Percentiles rank a stretch among this genome's conserved stretches.
Evolutionary conservation across 2,888 invertebrate genomes (phyloP).

Genomic region (Drosophila suboccidentalis): DNA sequence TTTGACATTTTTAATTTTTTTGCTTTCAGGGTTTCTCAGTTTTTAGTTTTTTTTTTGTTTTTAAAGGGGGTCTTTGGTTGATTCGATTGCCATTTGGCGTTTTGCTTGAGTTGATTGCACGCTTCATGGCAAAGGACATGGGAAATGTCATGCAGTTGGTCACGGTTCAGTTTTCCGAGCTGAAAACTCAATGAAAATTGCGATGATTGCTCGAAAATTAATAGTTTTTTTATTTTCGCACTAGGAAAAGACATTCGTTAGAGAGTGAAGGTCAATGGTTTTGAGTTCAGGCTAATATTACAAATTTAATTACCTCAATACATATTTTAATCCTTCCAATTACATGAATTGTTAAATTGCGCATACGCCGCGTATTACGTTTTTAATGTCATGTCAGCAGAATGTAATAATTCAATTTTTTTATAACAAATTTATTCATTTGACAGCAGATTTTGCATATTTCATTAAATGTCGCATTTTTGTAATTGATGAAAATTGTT

Average conservation of each 20-base stretch:
- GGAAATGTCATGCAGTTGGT: slow-evolving; percentile 37
- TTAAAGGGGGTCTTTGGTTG: slow-evolving; percentile 6
- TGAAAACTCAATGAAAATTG: slow-evolving; percentile 31
- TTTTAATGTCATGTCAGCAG: neutral
- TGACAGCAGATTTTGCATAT: slow-evolving; percentile 18
- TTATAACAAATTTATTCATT: neutral
- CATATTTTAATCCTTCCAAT: neutral
- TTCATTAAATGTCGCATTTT: neutral
- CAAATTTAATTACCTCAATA: neutral
- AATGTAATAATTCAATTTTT: slow-evolving; percentile 1
- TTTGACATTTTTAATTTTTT: slow-evolving; percentile 48
- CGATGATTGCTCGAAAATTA: slow-evolving; percentile 1
- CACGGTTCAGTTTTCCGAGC: slow-evolving; percentile 27
- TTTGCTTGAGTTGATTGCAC: slow-evolving; percentile 69
- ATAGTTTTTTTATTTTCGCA: neutral
- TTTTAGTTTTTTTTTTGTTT: slow-evolving; percentile 10
- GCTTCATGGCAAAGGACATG: slow-evolving; percentile 56
- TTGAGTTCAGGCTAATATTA: neutral
- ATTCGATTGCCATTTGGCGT: slow-evolving; percentile 40
- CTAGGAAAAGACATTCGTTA: neutral
- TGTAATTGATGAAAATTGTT: slow-evolving; percentile 27
- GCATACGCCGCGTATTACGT: neutral
- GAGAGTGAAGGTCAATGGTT: slow-evolving; percentile 4
- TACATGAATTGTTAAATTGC: neutral
- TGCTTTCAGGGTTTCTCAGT: slow-evolving; percentile 26